Evolutionary conservation across 2,888 invertebrate species (phyloP).

Genomic region (Micropterix aruncella): DNA sequence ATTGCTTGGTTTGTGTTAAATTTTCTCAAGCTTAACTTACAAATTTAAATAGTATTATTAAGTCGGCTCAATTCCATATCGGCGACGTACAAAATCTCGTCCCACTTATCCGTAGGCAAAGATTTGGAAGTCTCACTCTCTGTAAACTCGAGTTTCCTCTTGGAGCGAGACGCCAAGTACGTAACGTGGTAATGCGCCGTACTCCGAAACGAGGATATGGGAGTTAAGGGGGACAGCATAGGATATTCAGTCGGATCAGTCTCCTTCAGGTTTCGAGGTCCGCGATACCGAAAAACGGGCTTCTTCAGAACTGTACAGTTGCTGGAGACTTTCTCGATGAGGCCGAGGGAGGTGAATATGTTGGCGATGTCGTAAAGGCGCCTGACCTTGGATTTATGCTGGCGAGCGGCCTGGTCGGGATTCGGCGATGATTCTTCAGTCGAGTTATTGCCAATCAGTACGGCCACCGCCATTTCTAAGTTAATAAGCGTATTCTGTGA

Average conservation of each 20-base stretch:
- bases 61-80: constrained; percentile 43
- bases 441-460: constrained; percentile 37
- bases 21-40: no score
- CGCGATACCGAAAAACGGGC: constrained; percentile 52
- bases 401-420: constrained; percentile 34
- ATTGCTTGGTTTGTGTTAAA: no score
- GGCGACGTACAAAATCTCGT: constrained; percentile 40
- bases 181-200: constrained; percentile 20
- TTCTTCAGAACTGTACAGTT: constrained; percentile 42
- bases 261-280: constrained; percentile 32
- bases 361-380: constrained; percentile 68
- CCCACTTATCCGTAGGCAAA: constrained; percentile 38
- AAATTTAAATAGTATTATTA: constrained; percentile 22
- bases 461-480: constrained; percentile 51
- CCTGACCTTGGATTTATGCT: constrained; percentile 53
- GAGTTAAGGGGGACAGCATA: constrained; percentile 29
- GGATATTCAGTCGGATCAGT: constrained; percentile 19
- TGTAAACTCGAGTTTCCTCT: constrained; percentile 29
- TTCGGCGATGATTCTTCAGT: constrained; percentile 36
- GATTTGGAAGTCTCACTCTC: constrained; percentile 29
- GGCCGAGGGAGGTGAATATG: constrained; percentile 57
- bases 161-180: constrained; percentile 28
- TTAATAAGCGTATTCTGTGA: constrained; percentile 48
- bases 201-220: constrained; percentile 22
- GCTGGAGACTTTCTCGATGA: constrained; percentile 54